Evolutionary conservation across 2,888 invertebrate species (phyloP), one percentile per base, ranked within the genome.

Genomic region (Entomobrya proxima): DNA sequence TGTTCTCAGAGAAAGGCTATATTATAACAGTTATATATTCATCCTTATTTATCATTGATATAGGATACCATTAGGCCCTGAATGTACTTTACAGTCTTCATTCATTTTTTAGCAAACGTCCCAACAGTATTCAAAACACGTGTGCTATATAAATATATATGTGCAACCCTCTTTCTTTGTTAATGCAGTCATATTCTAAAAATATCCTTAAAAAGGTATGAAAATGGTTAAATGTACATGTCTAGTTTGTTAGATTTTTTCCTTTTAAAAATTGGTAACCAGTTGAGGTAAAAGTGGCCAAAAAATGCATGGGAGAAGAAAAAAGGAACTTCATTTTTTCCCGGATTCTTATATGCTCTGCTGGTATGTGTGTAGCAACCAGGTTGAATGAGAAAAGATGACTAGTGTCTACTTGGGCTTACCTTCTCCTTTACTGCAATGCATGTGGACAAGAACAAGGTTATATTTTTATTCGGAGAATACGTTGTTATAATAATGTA

Each of bases 61-160:
- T 32, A 21, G 30, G 64, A 11, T 27, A 13, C 27, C 52, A 13
- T n/a, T 18, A 24, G 44, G 15, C 5, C 47, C 1, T 24, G 52
- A 40, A 24, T n/a, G 44, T 21, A 21, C 6, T 58, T 37, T 30
- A 37, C 21, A 30, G 32, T 75, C 75, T 82, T 77, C 83, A 83
- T 83, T 67, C 83, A 84, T 77, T 77, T 79, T 80, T 81, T 67
- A 55, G 37, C 30, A 37, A 24, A 32, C 21, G 7, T 15, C 35
- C 18, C 55, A 55, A n/a, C 30, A 52, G 72, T 58, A 84, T 84
- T 84, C 84, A 32, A 72, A 69, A 84, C 84, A 84, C 84, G 84
- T 84, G 44, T 76, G 21, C 9, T 47, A 7, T 35, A 47, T 47
- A 72, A 72, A 72, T 30, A 72, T 21, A 47, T 44, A 55, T 64